phyloP scores from a whole-genome alignment of 2,113 vertebrate genomes.

The Oophaga pumilio region DNA sequence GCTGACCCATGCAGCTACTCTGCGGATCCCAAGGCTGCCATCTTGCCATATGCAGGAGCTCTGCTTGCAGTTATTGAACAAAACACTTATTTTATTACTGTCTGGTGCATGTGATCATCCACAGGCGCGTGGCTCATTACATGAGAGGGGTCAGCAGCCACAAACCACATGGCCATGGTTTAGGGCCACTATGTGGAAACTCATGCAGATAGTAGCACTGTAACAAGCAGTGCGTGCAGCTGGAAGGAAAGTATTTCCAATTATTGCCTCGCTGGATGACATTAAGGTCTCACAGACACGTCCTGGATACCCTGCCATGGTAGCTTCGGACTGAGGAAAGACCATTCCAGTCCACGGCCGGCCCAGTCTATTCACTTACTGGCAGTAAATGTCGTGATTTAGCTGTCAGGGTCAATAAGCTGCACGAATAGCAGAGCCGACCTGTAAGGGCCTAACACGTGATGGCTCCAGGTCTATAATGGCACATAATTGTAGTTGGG shows the following conservation, averaged over 20 bases:
- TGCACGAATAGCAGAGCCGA: not conserved
- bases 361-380: not conserved
- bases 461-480: slow-evolving; percentile 10
- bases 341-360: not conserved
- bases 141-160: no score
- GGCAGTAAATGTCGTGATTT: slow-evolving; percentile 1
- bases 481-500: not conserved
- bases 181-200: no score
- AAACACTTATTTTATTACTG: no score
- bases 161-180: no score
- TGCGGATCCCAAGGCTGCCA: no score
- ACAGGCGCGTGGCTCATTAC: no score
- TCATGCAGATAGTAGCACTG: no score
- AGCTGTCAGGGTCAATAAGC: slow-evolving; percentile 44
- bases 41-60: no score
- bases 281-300: not conserved
- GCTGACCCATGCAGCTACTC: no score
- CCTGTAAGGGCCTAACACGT: not conserved
- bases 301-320: not conserved
- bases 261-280: not conserved
- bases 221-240: no score
- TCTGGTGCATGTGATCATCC: no score
- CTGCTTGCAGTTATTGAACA: no score
- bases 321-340: not conserved
- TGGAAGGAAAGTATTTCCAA: not conserved